Evolutionary conservation across 1,140 invertebrate genomes (phyloP).

Genomic region (Aphelinus certus): DNA sequence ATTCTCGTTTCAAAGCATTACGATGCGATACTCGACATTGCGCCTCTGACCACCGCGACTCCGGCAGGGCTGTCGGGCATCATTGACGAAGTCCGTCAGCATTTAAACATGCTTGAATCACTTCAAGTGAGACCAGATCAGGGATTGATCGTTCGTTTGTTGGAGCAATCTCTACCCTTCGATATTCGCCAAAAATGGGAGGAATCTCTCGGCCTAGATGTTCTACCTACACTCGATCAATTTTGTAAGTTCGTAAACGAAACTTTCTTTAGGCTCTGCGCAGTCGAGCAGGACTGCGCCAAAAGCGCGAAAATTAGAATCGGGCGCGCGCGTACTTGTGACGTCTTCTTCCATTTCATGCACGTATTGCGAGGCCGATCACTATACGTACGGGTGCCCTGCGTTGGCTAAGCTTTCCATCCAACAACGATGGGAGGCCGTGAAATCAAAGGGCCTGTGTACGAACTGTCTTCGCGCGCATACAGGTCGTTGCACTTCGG

Average conservation of each 20-base stretch:
- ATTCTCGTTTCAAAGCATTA: constrained; percentile 36
- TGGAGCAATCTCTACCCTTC: neutral
- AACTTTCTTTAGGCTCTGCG: neutral
- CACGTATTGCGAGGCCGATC: too few relatives aligned
- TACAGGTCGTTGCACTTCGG: too few relatives aligned
- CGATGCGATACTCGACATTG: constrained; percentile 18
- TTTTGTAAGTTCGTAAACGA: neutral
- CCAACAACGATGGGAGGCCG: too few relatives aligned
- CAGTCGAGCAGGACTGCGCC: too few relatives aligned
- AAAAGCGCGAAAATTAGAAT: too few relatives aligned
- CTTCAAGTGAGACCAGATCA: neutral
- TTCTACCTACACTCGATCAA: neutral
- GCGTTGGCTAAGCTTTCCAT: too few relatives aligned
- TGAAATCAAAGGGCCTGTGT: too few relatives aligned
- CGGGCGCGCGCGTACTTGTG: too few relatives aligned
- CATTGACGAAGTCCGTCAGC: constrained; percentile 19
- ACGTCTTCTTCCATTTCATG: too few relatives aligned
- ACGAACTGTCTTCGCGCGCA: too few relatives aligned
- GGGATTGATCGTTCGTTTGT: neutral
- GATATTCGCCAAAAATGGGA: neutral
- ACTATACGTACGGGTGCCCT: too few relatives aligned
- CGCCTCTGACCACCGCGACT: constrained; percentile 2
- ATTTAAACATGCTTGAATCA: too few relatives aligned
- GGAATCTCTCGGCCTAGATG: neutral
- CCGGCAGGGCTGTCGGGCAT: constrained; percentile 14